These are phyloP conservation scores for Diarsia rubi DNA, from an alignment of 2,888 invertebrate genomes.

Conservation along the genomic window DNA sequence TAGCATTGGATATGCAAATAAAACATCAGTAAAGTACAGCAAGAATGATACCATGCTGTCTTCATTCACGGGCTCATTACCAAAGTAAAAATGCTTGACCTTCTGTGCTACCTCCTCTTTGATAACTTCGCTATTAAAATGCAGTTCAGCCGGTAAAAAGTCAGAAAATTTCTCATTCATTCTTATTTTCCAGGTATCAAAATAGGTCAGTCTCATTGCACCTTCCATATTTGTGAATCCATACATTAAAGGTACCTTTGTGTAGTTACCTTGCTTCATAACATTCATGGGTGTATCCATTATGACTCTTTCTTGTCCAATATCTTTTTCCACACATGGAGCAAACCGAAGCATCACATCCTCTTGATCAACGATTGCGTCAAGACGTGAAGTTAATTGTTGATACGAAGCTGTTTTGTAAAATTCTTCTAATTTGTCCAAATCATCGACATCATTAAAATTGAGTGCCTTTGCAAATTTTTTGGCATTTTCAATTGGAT, in stretches of 20 bases:
- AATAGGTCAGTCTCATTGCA: slow-evolving; percentile 56
- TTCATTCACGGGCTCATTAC: slow-evolving; percentile 61
- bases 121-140: slow-evolving; percentile 68
- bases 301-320: slow-evolving; percentile 59
- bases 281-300: slow-evolving; percentile 58
- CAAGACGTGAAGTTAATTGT: slow-evolving; percentile 54
- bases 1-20: slow-evolving; percentile 72
- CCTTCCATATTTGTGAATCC: slow-evolving; percentile 75
- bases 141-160: slow-evolving; percentile 73
- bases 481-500: slow-evolving; percentile 76
- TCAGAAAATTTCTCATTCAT: slow-evolving; percentile 74
- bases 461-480: slow-evolving; percentile 71
- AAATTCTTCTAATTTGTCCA: slow-evolving; percentile 74
- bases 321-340: slow-evolving; percentile 71
- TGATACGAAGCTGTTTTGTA: slow-evolving; percentile 73
- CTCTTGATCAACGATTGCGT: slow-evolving; percentile 20
- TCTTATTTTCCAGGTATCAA: slow-evolving; percentile 62
- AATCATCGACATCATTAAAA: slow-evolving; percentile 70
- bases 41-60: slow-evolving; percentile 61
- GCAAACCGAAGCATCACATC: slow-evolving; percentile 59
- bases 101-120: slow-evolving; percentile 64
- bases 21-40: slow-evolving; percentile 78
- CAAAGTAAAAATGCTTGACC: slow-evolving; percentile 76
- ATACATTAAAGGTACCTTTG: slow-evolving; percentile 61
- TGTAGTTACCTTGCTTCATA: slow-evolving; percentile 55